Conservation (phyloP, 2,888 invertebrate species). For the Brachypterus glaber region DNA sequence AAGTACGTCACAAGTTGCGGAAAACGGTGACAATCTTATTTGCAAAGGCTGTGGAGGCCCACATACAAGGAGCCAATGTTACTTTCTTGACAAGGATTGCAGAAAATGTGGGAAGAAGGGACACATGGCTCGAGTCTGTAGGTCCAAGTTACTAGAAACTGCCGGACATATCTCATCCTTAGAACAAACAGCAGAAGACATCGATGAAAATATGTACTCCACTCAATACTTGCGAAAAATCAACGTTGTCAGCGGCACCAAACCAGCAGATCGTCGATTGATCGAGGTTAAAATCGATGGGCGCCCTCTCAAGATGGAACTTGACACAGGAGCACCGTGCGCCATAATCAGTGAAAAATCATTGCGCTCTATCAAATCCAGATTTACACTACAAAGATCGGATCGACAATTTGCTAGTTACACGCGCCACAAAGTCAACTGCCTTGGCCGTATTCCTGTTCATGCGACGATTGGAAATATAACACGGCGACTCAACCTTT, state of each 20-base stretch:
- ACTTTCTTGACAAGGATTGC: constrained; percentile 8
- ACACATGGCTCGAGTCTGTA: constrained; percentile 1
- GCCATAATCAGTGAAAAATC: constrained; percentile 9
- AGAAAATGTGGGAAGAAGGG: constrained; percentile 10
- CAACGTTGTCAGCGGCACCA: constrained; percentile 3
- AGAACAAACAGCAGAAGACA: background rate
- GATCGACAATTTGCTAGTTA: constrained; percentile 11
- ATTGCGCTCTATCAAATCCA: constrained; percentile 5
- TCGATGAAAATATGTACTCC: background rate
- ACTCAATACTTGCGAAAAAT: constrained; percentile 4
- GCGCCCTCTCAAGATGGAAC: constrained; percentile 10
- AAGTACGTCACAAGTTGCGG: background rate
- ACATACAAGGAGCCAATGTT: constrained; percentile 10
- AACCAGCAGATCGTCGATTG: constrained; percentile 4
- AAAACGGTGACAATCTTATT: background rate
- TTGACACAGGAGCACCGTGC: constrained; percentile 16
- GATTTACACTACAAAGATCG: constrained; percentile 4
- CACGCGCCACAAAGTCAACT: constrained; percentile 11
- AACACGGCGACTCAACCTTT: constrained; percentile 5
- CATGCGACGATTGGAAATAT: constrained; percentile 5
- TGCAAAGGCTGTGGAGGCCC: constrained; percentile 11
- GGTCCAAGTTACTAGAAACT: background rate
- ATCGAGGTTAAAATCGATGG: constrained; percentile 10
- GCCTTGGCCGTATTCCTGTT: constrained; percentile 5
- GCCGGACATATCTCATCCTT: background rate